Evolutionary conservation across 2,113 vertebrate genomes (phyloP).

Genomic region (Phalacrocorax pelagicus): DNA sequence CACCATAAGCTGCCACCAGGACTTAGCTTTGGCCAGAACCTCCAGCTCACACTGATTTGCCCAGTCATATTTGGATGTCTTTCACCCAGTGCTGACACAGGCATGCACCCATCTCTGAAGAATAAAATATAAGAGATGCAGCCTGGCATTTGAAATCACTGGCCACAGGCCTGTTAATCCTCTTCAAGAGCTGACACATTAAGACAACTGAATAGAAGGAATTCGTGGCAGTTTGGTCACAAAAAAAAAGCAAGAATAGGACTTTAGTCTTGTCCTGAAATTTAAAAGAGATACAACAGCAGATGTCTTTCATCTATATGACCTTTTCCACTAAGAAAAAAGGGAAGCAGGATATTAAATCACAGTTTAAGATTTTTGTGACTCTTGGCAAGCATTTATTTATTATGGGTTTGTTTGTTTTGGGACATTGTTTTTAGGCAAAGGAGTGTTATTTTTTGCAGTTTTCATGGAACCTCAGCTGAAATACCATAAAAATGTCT

Average conservation of each 20-base stretch:
- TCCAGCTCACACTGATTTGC: not conserved
- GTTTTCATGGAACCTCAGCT: conserved; percentile 35
- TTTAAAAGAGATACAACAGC: conserved; percentile 27
- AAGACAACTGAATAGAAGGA: not conserved
- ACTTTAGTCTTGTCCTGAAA: not conserved
- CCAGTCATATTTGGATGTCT: not conserved
- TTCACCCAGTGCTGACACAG: not conserved
- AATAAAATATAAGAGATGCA: not conserved
- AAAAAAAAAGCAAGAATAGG: not conserved
- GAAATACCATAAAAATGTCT: conserved; percentile 4
- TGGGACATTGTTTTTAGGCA: conserved; percentile 35
- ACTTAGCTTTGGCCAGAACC: not conserved
- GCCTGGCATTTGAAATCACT: not conserved
- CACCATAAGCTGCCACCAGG: not conserved
- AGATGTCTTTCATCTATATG: conserved; percentile 60
- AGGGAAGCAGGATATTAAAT: conserved; percentile 65
- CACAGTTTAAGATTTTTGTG: conserved; percentile 47
- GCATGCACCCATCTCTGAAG: not conserved
- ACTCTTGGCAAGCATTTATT: conserved; percentile 50
- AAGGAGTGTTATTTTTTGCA: conserved; percentile 50
- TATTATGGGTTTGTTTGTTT: conserved; percentile 49
- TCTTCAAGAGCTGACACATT: not conserved
- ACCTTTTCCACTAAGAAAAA: conserved; percentile 57
- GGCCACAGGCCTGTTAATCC: not conserved
- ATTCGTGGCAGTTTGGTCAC: not conserved